Percentiles rank a stretch among this genome's conserved stretches.
Conservation (phyloP, 2,888 invertebrate genomes). For the Gymnosoma rotundatum region DNA sequence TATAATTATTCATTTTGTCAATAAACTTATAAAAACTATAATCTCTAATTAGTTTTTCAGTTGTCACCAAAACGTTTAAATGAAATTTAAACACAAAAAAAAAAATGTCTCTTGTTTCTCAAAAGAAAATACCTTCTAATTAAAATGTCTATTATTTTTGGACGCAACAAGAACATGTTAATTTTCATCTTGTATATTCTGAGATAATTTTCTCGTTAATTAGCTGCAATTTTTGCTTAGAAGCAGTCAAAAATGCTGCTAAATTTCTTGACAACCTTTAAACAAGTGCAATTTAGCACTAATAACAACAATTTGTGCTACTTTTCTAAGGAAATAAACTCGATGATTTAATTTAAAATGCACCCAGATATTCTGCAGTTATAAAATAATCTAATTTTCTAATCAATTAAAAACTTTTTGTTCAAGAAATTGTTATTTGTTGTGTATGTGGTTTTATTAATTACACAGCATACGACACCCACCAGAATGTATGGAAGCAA, state of each 20-base stretch:
- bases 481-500: background rate
- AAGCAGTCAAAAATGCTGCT: slow-evolving; percentile 30
- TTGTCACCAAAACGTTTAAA: slow-evolving; percentile 19
- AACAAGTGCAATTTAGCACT: slow-evolving; percentile 17
- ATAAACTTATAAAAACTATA: background rate
- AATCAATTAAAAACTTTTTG: slow-evolving; percentile 21
- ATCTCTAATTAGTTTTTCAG: slow-evolving; percentile 36
- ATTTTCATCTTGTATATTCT: slow-evolving; percentile 15
- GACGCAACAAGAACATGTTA: slow-evolving; percentile 61
- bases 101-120: background rate
- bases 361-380: too few species aligned
- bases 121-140: slow-evolving; percentile 51
- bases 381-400: background rate
- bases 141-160: slow-evolving; percentile 60
- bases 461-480: slow-evolving; percentile 30
- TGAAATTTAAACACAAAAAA: slow-evolving; percentile 20
- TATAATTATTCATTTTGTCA: background rate
- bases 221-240: slow-evolving; percentile 36
- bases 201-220: slow-evolving; percentile 44
- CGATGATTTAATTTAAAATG: slow-evolving; percentile 29
- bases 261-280: slow-evolving; percentile 26
- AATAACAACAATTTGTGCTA: background rate
- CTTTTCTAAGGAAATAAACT: background rate
- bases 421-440: slow-evolving; percentile 1
- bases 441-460: background rate